phyloP scores from a whole-genome alignment of 1,140 invertebrate species.

The Cotesia vestalis region DNA sequence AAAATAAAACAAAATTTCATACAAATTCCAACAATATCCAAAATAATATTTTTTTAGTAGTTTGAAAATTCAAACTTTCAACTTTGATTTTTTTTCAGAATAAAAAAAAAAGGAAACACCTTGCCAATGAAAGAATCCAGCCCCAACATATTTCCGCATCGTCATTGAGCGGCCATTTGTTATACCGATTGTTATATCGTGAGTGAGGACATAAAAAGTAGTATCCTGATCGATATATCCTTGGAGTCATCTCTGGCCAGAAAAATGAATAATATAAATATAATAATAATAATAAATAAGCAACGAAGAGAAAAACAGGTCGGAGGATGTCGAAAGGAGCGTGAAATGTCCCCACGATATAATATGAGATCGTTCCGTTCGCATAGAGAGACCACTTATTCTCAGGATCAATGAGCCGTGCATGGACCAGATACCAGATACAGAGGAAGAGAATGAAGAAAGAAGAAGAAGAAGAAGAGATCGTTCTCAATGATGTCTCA shows the following conservation, averaged over 20 bases:
- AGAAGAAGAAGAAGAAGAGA: neutral
- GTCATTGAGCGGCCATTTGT: constrained; percentile 12
- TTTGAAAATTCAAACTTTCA: too few species aligned
- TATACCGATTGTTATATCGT: neutral
- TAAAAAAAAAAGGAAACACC: too few species aligned
- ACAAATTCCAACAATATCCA: too few species aligned
- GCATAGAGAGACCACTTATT: constrained; percentile 54
- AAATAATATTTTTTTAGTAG: too few species aligned
- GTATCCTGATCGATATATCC: neutral
- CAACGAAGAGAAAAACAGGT: neutral
- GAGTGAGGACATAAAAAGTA: neutral
- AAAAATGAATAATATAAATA: constrained; percentile 13
- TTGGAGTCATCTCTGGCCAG: neutral
- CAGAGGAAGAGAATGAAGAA: neutral
- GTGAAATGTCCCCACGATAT: constrained; percentile 27
- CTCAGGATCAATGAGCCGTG: constrained; percentile 57
- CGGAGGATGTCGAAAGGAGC: constrained; percentile 31
- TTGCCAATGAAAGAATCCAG: too few species aligned
- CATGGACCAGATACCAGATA: constrained; percentile 29
- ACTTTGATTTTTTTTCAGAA: too few species aligned
- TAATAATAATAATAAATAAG: neutral
- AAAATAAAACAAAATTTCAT: too few species aligned
- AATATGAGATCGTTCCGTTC: constrained; percentile 36
- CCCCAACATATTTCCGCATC: neutral
- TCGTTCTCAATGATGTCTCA: constrained; percentile 8